Conservation (phyloP, 2,888 invertebrate genomes). For the Drosophila testacea region DNA sequence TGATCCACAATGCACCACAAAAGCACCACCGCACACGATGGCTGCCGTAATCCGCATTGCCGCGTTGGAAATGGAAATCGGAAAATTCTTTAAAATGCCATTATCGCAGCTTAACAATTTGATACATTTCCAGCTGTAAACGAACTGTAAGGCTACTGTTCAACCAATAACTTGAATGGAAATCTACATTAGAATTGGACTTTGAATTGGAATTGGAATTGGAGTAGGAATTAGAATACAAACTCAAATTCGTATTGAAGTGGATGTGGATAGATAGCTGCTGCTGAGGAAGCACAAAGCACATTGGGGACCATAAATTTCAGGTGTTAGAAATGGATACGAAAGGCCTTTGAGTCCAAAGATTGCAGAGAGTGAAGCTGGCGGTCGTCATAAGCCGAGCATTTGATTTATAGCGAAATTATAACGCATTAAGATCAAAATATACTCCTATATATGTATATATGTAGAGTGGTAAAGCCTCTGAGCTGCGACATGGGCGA, state of each 20-base stretch:
- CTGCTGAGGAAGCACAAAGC: constrained; percentile 24
- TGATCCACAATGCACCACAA: neutral
- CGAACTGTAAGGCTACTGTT: constrained; percentile 67
- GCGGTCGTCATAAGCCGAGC: constrained; percentile 70
- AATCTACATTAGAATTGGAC: constrained; percentile 54
- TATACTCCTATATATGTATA: constrained; percentile 37
- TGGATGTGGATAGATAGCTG: constrained; percentile 38
- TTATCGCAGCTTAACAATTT: constrained; percentile 72
- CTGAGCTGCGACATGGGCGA: constrained; percentile 23
- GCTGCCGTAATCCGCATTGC: constrained; percentile 45
- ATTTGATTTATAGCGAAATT: constrained; percentile 79
- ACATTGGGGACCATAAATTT: constrained; percentile 58
- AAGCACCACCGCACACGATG: constrained; percentile 62
- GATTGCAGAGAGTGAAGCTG: constrained; percentile 26
- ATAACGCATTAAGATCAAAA: constrained; percentile 81
- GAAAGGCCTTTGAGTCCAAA: constrained; percentile 21
- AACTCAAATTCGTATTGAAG: constrained; percentile 21
- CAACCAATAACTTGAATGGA: constrained; percentile 49
- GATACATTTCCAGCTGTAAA: constrained; percentile 50
- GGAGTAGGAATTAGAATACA: constrained; percentile 5
- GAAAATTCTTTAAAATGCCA: constrained; percentile 76
- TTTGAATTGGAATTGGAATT: constrained; percentile 10
- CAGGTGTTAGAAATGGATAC: constrained; percentile 72
- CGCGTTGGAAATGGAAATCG: constrained; percentile 2
- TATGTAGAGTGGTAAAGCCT: constrained; percentile 51